Evolutionary conservation across 2,113 vertebrate genomes (phyloP).

Genomic region (Rhea pennata): DNA sequence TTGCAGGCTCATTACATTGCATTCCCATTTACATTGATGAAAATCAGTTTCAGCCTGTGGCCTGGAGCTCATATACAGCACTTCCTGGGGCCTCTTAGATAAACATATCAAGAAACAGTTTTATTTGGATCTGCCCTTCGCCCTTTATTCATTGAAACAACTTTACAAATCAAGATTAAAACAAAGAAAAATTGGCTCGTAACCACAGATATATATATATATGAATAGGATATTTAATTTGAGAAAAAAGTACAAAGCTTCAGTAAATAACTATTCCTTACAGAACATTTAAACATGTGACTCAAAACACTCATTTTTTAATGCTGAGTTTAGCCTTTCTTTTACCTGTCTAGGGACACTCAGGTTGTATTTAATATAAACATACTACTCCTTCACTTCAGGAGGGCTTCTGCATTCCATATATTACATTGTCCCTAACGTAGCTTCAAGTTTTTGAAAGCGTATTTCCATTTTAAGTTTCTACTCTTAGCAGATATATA

Average conservation of each 20-base stretch:
- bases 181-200: constrained; percentile 35
- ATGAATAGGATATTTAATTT: not conserved
- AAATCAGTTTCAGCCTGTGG: constrained; percentile 76
- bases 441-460: constrained; percentile 42
- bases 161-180: constrained; percentile 68
- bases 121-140: constrained; percentile 71
- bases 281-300: not conserved
- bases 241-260: not conserved
- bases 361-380: constrained; percentile 29
- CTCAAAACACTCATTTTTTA: not conserved
- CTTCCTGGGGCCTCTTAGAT: constrained; percentile 73
- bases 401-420: not conserved
- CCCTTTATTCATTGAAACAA: constrained; percentile 63
- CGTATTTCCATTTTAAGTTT: not conserved
- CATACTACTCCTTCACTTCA: not conserved
- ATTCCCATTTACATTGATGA: constrained; percentile 75
- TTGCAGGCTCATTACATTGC: constrained; percentile 75
- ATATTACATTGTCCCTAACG: not conserved
- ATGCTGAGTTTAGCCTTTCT: not conserved
- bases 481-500: not conserved
- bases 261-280: not conserved
- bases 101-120: constrained; percentile 77
- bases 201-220: constrained; percentile 30
- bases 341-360: constrained; percentile 1
- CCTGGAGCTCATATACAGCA: constrained; percentile 76